Base-by-base conservation (phyloP, 1,140 invertebrate species). In the Heliconius melpomene region DNA sequence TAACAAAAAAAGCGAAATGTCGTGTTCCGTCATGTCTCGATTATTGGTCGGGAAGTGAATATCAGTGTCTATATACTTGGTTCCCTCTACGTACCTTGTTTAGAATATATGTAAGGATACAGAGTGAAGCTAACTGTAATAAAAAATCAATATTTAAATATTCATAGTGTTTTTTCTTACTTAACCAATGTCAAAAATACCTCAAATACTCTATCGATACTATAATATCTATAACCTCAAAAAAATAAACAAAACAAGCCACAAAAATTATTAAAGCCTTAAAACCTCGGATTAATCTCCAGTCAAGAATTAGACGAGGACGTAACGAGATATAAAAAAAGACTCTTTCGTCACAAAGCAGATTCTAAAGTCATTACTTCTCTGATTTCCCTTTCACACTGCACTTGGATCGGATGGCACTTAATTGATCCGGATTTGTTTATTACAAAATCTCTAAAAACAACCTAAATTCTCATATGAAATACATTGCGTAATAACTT, bases 391-490 rank as follows among this genome's bases (percentile, higher is more conserved):
- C 87, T 82, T 86, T 85, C 87, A 83, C 83, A 84, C 88, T 89
- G 89, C 88, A 86, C 88, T 85, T 87, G 87, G 88, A 90, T 91
- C 88, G 88, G 85, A 91, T 90, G 84, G 85, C 86, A 89, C 89
- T 90, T 90, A 91, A 91, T 91, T 91, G 88, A 90, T 90, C 88
- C 83, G 83, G 83, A 82, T 84, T 84, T 84, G 82, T 81, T 83
- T 89, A 90, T 89, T 90, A 79, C 76, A 66, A 36, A 29, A 74
- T 72, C 38, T 20, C n/a, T 36, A 57, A 60, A 38, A 54, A 50
- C 72, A 73, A 78, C 2, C 0, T 29, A 85, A 80, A 72, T 26
- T 20, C 20, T 72, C 71, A 13, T 60, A 57, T 29, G 7, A 1
- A 16, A 71, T 85, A 50, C 87, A 87, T 86, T 86, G 81, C 85